Conservation (phyloP, 2,797 vertebrate species). For the Enteromius mattozi region DNA sequence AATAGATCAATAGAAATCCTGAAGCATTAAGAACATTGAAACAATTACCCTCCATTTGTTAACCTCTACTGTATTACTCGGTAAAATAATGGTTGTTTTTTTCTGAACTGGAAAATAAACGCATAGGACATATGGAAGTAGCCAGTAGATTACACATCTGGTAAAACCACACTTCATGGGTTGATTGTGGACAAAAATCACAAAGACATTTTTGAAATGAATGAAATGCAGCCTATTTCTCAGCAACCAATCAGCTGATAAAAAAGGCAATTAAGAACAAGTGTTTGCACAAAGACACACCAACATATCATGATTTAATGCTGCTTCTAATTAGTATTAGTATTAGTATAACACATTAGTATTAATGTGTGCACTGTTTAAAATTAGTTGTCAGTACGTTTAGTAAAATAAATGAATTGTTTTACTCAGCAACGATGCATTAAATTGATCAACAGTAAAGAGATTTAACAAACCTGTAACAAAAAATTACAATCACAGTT, state of each 20-base stretch:
- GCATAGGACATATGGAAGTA: background rate
- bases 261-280: background rate
- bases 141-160: background rate
- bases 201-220: background rate
- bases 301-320: background rate
- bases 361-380: background rate
- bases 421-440: background rate
- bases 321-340: background rate
- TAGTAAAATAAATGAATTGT: background rate
- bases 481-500: background rate
- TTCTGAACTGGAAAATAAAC: background rate
- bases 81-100: background rate
- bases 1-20: conserved; percentile 53
- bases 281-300: too few species aligned
- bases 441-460: background rate
- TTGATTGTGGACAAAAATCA: background rate
- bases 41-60: background rate
- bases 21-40: conserved; percentile 3
- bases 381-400: background rate
- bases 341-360: too few species aligned
- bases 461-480: background rate
- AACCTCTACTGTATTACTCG: background rate
- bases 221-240: background rate
- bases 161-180: background rate
- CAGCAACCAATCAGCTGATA: background rate